Conservation (phyloP, 2,113 vertebrate species). For the Notechis scutatus region DNA sequence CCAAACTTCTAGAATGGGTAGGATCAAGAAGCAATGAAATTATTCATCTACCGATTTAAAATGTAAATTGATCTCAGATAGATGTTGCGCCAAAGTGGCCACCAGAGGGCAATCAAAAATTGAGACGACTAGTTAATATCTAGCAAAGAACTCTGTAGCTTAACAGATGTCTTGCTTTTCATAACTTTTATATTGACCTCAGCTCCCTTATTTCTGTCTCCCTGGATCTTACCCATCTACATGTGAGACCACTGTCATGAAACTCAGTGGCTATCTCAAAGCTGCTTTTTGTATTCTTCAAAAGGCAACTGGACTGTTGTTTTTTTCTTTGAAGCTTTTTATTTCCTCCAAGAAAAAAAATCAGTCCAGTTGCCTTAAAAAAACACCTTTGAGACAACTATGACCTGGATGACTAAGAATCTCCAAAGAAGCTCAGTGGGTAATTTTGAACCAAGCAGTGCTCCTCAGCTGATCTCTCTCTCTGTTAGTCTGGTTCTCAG, state of each 20-base stretch:
- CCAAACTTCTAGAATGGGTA: background rate
- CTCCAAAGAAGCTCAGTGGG: background rate
- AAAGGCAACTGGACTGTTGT: background rate
- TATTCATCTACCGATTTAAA: background rate
- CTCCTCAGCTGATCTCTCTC: background rate
- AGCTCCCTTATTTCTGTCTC: too few species aligned
- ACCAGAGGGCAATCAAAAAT: background rate
- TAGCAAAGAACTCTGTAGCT: background rate
- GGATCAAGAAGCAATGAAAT: background rate
- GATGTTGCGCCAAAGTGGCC: background rate
- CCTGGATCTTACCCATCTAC: background rate
- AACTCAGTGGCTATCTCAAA: background rate
- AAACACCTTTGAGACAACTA: background rate
- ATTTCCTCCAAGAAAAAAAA: background rate
- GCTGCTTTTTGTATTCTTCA: background rate
- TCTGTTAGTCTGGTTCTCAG: background rate
- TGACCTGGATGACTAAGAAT: background rate
- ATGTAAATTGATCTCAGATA: background rate
- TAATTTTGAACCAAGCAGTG: background rate
- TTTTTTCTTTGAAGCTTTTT: background rate
- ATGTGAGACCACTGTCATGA: background rate
- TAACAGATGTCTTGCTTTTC: background rate
- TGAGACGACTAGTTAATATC: background rate
- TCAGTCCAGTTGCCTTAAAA: background rate
- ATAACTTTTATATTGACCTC: background rate